Evolutionary conservation across 2,113 vertebrate species (phyloP).

Genomic region (Oncorhynchus kisutch): DNA sequence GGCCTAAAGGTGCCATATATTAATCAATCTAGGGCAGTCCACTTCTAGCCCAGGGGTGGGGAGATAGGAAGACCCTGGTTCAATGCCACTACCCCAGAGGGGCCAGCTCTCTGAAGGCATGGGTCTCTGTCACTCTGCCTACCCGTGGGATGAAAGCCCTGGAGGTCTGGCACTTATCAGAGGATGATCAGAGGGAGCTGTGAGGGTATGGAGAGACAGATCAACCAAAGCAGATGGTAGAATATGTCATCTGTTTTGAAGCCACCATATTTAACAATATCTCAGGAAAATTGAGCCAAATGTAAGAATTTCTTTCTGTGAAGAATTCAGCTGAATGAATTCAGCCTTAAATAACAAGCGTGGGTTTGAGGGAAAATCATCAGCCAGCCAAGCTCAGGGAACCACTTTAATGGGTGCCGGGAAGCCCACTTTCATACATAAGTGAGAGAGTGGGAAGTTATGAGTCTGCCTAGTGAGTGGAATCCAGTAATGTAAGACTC

Average conservation of each 20-base stretch:
- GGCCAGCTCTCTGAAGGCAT: neutral
- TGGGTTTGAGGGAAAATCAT: neutral
- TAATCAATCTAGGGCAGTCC: constrained; percentile 8
- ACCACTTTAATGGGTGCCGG: constrained; percentile 18
- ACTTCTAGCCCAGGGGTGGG: neutral
- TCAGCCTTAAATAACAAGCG: neutral
- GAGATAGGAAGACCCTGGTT: neutral
- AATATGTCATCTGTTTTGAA: neutral
- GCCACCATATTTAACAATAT: neutral
- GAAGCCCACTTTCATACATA: constrained; percentile 31
- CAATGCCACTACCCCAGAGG: neutral
- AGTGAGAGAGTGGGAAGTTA: constrained; percentile 45
- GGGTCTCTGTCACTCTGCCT: neutral
- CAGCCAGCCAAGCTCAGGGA: constrained; percentile 7
- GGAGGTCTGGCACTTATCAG: neutral
- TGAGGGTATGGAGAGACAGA: neutral
- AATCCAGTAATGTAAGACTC: constrained; percentile 34
- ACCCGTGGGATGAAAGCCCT: neutral
- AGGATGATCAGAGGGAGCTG: neutral
- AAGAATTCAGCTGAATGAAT: neutral
- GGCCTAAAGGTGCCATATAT: constrained; percentile 19
- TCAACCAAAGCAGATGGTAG: neutral
- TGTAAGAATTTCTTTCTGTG: neutral
- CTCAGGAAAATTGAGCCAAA: neutral
- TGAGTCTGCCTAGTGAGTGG: constrained; percentile 35